Evolutionary conservation across 2,888 invertebrate genomes (phyloP).

Genomic region (Dimorphilus gyrociliatus): DNA sequence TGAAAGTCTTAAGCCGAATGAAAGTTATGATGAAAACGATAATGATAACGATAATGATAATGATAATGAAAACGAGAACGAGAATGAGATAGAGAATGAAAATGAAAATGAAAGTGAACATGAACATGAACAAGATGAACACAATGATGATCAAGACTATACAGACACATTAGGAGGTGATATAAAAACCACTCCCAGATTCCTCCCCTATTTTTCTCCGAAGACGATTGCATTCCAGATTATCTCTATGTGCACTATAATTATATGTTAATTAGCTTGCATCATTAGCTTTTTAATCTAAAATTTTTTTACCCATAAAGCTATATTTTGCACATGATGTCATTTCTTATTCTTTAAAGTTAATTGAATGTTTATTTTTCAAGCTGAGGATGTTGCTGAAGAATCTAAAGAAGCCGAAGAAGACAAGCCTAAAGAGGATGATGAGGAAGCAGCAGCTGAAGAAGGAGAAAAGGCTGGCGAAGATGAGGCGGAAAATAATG

Average conservation of each 20-base stretch:
- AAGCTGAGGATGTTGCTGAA: no score
- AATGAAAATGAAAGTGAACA: background rate
- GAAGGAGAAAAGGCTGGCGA: background rate
- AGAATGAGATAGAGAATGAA: background rate
- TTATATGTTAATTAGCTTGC: no score
- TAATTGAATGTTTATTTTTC: no score
- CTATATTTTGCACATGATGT: no score
- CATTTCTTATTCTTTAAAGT: no score
- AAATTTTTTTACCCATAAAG: no score
- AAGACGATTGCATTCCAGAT: no score
- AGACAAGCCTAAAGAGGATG: conserved; percentile 2
- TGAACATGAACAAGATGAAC: background rate
- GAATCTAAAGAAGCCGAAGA: conserved; percentile 2
- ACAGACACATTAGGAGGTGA: background rate
- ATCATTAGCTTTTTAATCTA: no score
- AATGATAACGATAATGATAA: conserved; percentile 1
- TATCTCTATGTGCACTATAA: no score
- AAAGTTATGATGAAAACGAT: conserved; percentile 1
- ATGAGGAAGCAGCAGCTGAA: conserved; percentile 1
- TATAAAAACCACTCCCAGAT: no score
- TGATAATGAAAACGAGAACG: background rate
- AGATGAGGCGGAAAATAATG: conserved; percentile 2
- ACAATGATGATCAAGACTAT: background rate
- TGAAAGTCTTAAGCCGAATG: no score
- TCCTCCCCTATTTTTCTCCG: no score